These are phyloP conservation scores for Pachyrhynchus sulphureomaculatus DNA, from an alignment of 1,140 invertebrate species.

Conservation along the genomic window DNA sequence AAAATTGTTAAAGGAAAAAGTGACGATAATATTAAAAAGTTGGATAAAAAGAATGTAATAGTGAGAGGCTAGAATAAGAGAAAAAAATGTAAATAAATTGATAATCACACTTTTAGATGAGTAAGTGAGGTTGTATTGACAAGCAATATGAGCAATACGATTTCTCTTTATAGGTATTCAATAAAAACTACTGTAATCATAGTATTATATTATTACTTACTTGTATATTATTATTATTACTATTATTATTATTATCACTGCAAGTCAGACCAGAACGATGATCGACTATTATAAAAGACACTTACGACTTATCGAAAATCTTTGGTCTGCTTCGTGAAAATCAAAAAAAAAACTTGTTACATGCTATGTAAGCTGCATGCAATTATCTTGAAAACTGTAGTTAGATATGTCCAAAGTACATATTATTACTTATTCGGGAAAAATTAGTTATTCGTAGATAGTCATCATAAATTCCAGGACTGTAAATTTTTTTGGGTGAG, in stretches of 20 bases:
- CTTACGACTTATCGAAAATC: not conserved
- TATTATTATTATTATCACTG: slow-evolving; percentile 14
- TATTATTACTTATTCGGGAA: slow-evolving; percentile 37
- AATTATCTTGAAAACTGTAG: slow-evolving; percentile 41
- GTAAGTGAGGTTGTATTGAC: slow-evolving; percentile 42
- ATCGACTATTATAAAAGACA: not conserved
- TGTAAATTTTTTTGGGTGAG: slow-evolving; percentile 27
- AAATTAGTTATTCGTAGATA: slow-evolving; percentile 42
- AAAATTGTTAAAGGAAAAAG: slow-evolving; percentile 25
- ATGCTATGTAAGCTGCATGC: slow-evolving; percentile 49
- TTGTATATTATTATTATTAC: slow-evolving; percentile 29
- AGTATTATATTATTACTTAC: slow-evolving; percentile 36
- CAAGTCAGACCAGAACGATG: slow-evolving; percentile 15
- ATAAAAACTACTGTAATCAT: slow-evolving; percentile 43
- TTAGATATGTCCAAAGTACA: slow-evolving; percentile 48
- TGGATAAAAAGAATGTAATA: slow-evolving; percentile 38
- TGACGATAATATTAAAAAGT: slow-evolving; percentile 16
- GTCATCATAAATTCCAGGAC: slow-evolving; percentile 39
- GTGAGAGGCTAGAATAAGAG: slow-evolving; percentile 40
- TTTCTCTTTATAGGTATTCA: slow-evolving; percentile 42
- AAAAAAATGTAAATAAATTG: slow-evolving; percentile 45
- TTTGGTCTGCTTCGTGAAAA: slow-evolving; percentile 28
- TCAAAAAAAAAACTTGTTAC: slow-evolving; percentile 45
- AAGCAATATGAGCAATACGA: slow-evolving; percentile 46
- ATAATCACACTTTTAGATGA: slow-evolving; percentile 41